Evolutionary conservation across 2,797 vertebrate genomes (phyloP).

Genomic region (Sebastes umbrosus): DNA sequence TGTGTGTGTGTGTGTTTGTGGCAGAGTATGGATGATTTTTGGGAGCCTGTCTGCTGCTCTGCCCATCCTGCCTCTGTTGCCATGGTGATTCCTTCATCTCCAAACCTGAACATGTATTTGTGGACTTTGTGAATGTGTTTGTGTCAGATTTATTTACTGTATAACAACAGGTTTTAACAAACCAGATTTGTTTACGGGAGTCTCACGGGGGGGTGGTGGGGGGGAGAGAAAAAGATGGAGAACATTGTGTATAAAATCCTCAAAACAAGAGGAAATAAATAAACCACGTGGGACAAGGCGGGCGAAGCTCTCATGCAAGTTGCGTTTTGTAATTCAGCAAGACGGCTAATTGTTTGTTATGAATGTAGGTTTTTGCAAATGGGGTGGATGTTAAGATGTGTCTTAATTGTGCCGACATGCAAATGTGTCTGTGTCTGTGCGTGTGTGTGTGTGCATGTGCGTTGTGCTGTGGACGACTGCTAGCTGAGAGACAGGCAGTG

Average conservation of each 20-base stretch:
- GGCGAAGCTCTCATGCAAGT: constrained; percentile 9
- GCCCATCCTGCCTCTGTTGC: constrained; percentile 82
- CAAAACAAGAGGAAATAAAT: constrained; percentile 9
- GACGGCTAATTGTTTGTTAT: constrained; percentile 46
- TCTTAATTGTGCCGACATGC: constrained; percentile 51
- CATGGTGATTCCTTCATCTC: constrained; percentile 80
- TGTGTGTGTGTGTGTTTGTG: constrained; percentile 43
- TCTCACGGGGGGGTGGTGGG: background rate
- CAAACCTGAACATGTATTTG: constrained; percentile 66
- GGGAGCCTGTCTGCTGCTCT: constrained; percentile 62
- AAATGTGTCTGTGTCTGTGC: constrained; percentile 1
- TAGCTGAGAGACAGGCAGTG: constrained; percentile 57
- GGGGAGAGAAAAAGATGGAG: background rate
- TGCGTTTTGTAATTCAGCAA: constrained; percentile 33
- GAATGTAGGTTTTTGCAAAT: constrained; percentile 51
- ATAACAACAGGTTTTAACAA: constrained; percentile 29
- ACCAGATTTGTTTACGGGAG: constrained; percentile 13
- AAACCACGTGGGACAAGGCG: constrained; percentile 14
- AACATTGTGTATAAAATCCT: constrained; percentile 1
- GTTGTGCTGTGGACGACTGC: constrained; percentile 27
- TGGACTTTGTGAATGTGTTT: constrained; percentile 54
- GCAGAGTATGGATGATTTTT: constrained; percentile 58
- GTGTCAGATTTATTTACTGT: constrained; percentile 42
- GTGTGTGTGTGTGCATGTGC: background rate
- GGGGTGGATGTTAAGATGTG: constrained; percentile 36